Percentiles rank a stretch among this genome's conserved stretches.
phyloP scores from a whole-genome alignment of 2,888 invertebrate genomes.

The Cheilosia vernalis region DNA sequence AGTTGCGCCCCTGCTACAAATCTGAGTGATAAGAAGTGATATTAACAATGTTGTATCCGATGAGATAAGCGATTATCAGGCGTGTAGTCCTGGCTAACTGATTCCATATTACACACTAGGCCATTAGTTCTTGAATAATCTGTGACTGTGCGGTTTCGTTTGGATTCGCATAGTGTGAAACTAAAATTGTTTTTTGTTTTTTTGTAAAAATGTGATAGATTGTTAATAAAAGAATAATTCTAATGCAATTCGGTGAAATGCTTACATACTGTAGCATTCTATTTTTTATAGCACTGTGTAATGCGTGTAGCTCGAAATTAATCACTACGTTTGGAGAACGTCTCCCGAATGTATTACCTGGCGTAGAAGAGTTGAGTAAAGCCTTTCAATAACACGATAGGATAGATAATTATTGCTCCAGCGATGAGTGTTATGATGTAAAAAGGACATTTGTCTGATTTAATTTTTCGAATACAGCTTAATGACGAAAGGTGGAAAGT shows the following conservation, averaged over 20 bases:
- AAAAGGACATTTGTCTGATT: no score
- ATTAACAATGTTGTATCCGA: conserved; percentile 22
- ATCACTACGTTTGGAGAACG: background rate
- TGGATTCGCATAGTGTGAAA: conserved; percentile 1
- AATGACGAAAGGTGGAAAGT: no score
- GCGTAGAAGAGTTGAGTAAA: conserved; percentile 26
- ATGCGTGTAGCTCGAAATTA: background rate
- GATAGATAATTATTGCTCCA: background rate
- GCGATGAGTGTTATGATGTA: background rate
- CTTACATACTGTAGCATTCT: conserved; percentile 14
- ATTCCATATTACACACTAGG: conserved; percentile 11
- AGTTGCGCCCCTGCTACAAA: conserved; percentile 10
- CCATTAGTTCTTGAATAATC: conserved; percentile 53
- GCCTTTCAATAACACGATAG: conserved; percentile 10
- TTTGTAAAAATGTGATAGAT: conserved; percentile 31
- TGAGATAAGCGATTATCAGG: conserved; percentile 47
- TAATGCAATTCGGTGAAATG: conserved; percentile 44
- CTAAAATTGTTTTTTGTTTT: background rate
- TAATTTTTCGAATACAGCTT: no score
- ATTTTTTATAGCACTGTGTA: conserved; percentile 16
- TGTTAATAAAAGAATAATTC: background rate
- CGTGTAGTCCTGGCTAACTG: conserved; percentile 53
- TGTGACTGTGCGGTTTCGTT: conserved; percentile 33
- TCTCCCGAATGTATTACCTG: background rate
- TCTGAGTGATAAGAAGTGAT: conserved; percentile 28